Conservation (phyloP, 2,797 vertebrate genomes). For the Aldrovandia affinis region DNA sequence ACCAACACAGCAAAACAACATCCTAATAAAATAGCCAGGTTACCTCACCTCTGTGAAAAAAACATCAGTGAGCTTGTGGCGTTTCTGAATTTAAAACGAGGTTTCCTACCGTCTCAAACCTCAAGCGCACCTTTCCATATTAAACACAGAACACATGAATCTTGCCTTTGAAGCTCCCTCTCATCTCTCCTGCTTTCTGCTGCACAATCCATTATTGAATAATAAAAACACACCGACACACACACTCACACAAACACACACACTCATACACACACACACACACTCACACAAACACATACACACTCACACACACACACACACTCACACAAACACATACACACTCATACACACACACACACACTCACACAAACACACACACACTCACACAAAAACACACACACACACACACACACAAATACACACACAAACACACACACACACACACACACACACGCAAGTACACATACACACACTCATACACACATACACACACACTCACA, state of each 20-base stretch:
- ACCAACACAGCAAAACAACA: not conserved
- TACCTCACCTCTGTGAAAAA: not conserved
- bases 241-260: not conserved
- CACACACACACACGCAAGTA: not conserved
- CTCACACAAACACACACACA: not conserved
- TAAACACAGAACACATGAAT: not conserved
- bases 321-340: not conserved
- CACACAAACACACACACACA: not conserved
- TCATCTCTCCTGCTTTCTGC: no score
- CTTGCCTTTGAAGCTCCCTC: not conserved
- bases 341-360: no score
- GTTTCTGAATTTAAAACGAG: not conserved
- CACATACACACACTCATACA: no score
- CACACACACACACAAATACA: no score
- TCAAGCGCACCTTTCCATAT: not conserved
- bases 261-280: not conserved
- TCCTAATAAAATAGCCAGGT: not conserved
- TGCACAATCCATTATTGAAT: not conserved
- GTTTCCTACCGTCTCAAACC: slow-evolving; percentile 5
- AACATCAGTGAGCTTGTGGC: not conserved
- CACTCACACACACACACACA: not conserved
- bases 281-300: not conserved
- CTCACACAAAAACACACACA: not conserved
- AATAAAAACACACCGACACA: not conserved
- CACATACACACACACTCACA: no score